phyloP scores from a whole-genome alignment of 2,888 invertebrate genomes.

The Homarus gammarus region DNA sequence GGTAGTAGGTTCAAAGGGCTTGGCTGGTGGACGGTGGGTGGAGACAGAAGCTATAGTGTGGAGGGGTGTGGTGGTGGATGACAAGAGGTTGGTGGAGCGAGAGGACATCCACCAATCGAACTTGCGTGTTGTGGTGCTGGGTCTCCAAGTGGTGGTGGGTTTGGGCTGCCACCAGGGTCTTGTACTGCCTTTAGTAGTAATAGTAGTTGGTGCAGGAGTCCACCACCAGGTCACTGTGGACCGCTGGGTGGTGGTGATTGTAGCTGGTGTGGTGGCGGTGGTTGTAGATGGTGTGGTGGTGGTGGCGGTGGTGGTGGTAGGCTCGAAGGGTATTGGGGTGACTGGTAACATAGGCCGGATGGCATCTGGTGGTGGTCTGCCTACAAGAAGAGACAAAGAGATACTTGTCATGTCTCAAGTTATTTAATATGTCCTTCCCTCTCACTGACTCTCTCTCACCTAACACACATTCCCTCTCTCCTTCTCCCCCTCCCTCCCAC shows the following conservation, averaged over 20 bases:
- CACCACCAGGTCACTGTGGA: constrained; percentile 18
- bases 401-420: no score
- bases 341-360: background rate
- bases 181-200: background rate
- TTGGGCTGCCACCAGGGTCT: constrained; percentile 38
- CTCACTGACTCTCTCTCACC: no score
- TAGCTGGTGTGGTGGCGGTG: constrained; percentile 10
- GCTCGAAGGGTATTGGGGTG: background rate
- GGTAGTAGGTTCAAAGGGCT: background rate
- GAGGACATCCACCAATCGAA: constrained; percentile 31
- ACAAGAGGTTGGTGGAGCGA: background rate
- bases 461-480: no score
- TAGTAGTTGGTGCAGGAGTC: background rate
- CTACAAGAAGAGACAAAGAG: no score
- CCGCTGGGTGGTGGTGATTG: background rate
- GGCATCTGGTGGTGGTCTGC: background rate
- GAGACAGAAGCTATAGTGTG: background rate
- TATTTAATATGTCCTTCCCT: no score
- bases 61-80: constrained; percentile 36
- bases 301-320: background rate
- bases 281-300: constrained; percentile 8
- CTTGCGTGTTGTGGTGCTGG: background rate
- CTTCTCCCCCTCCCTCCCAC: no score
- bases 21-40: background rate
- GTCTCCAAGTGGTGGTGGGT: background rate